These are phyloP conservation scores for Julus scanicus DNA, from an alignment of 2,888 invertebrate species.

Conservation along the genomic window DNA sequence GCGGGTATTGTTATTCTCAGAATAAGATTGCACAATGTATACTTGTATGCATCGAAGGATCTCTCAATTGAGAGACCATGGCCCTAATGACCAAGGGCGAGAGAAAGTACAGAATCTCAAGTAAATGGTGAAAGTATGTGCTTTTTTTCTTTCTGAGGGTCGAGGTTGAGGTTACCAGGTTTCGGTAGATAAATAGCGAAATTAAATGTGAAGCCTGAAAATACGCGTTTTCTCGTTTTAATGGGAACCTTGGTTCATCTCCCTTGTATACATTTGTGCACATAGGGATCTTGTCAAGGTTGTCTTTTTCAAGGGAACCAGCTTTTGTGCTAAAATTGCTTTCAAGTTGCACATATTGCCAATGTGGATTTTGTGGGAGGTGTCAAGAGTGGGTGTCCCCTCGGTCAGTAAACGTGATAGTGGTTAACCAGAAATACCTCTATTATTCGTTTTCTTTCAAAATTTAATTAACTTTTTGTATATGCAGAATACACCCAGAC, in stretches of 20 bases:
- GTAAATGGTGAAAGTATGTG: background rate
- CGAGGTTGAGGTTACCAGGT: constrained; percentile 42
- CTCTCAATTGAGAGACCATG: background rate
- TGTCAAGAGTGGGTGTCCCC: background rate
- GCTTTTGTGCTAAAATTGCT: constrained; percentile 7
- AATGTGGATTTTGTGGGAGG: background rate
- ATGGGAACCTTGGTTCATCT: constrained; percentile 7
- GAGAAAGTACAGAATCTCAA: background rate
- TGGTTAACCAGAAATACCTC: background rate
- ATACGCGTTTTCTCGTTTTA: background rate
- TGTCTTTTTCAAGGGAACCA: background rate
- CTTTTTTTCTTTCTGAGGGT: background rate
- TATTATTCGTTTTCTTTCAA: background rate
- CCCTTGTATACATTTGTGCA: background rate
- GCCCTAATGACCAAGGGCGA: constrained; percentile 26
- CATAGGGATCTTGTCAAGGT: background rate
- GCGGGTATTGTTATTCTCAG: no score
- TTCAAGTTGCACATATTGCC: background rate
- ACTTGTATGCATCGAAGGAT: no score
- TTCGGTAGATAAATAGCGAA: constrained; percentile 6
- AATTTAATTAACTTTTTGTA: background rate
- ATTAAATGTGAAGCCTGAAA: background rate
- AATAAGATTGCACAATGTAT: no score
- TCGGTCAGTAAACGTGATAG: background rate
- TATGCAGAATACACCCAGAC: no score